phyloP scores from a whole-genome alignment of 2,888 invertebrate genomes.

The Creontiades dilutus region DNA sequence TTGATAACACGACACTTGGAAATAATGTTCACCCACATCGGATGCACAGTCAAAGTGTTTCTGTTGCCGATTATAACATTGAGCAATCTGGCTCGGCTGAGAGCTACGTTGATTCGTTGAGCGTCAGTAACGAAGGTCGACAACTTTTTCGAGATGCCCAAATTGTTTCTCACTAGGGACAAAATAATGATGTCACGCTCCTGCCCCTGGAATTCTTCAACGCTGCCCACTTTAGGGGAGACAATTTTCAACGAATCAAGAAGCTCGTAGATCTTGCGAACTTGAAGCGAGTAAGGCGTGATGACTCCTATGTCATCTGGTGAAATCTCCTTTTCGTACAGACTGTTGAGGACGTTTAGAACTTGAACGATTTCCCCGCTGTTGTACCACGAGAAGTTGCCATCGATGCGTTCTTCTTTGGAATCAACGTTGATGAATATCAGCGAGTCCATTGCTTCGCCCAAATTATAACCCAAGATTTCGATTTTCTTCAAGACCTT shows the following conservation, averaged over 20 bases:
- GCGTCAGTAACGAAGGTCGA: conserved; percentile 41
- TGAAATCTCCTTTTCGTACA: conserved; percentile 83
- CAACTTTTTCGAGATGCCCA: conserved; percentile 10
- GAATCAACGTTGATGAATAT: conserved; percentile 58
- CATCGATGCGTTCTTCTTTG: conserved; percentile 80
- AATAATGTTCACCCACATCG: conserved; percentile 52
- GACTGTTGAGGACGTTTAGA: conserved; percentile 82
- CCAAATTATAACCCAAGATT: conserved; percentile 21
- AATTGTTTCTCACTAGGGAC: conserved; percentile 81
- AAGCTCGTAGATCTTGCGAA: conserved; percentile 78
- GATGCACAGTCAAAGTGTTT: conserved; percentile 35
- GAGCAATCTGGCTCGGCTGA: conserved; percentile 62
- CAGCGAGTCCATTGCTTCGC: conserved; percentile 13
- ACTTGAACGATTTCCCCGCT: conserved; percentile 87
- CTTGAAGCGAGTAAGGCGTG: conserved; percentile 95
- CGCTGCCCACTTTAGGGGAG: conserved; percentile 86
- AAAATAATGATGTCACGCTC: conserved; percentile 87
- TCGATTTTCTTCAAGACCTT: conserved; percentile 30
- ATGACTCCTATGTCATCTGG: conserved; percentile 91
- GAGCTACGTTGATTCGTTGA: conserved; percentile 62
- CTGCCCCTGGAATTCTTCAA: conserved; percentile 93
- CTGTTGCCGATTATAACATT: conserved; percentile 62
- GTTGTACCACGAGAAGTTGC: conserved; percentile 95
- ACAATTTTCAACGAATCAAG: conserved; percentile 80
- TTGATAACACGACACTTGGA: conserved; percentile 51